Conservation (phyloP, 2,797 vertebrate species). For the Cottoperca gobio region DNA sequence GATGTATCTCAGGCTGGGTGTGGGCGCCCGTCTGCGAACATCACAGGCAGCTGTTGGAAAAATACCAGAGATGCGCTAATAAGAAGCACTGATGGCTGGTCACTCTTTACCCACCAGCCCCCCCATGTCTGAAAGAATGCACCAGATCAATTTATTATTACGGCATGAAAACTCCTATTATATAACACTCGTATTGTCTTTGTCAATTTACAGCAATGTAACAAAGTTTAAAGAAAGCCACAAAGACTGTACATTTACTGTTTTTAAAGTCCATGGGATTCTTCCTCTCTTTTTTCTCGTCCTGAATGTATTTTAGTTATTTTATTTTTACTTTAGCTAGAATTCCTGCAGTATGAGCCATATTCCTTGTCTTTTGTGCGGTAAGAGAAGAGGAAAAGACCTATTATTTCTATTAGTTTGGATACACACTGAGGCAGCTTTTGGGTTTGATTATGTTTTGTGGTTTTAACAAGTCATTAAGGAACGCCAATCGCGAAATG, state of each 20-base stretch:
- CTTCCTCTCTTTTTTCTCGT: conserved; percentile 8
- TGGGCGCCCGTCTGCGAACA: conserved; percentile 82
- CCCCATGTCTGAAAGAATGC: conserved; percentile 57
- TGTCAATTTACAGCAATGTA: conserved; percentile 23
- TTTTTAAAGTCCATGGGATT: conserved; percentile 5
- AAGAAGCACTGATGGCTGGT: conserved; percentile 75
- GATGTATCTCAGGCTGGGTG: conserved; percentile 84
- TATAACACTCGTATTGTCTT: conserved; percentile 27
- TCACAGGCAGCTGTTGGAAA: conserved; percentile 86
- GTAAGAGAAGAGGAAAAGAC: conserved; percentile 71
- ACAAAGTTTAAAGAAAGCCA: conserved; percentile 3
- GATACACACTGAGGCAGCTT: conserved; percentile 68
- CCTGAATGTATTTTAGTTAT: conserved; percentile 40
- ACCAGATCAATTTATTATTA: conserved; percentile 65
- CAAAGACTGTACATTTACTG: neutral
- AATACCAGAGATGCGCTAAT: conserved; percentile 85
- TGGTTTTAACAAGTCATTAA: conserved; percentile 88
- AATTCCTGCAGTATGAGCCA: conserved; percentile 61
- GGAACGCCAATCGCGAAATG: conserved; percentile 88
- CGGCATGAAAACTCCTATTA: conserved; percentile 48
- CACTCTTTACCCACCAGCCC: conserved; percentile 71
- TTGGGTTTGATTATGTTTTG: conserved; percentile 87
- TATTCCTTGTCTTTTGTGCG: conserved; percentile 55
- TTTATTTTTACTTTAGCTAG: conserved; percentile 43
- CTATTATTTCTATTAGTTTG: conserved; percentile 83